These are phyloP conservation scores for Osmerus eperlanus DNA, from an alignment of 2,113 vertebrate species.

Conservation along the genomic window DNA sequence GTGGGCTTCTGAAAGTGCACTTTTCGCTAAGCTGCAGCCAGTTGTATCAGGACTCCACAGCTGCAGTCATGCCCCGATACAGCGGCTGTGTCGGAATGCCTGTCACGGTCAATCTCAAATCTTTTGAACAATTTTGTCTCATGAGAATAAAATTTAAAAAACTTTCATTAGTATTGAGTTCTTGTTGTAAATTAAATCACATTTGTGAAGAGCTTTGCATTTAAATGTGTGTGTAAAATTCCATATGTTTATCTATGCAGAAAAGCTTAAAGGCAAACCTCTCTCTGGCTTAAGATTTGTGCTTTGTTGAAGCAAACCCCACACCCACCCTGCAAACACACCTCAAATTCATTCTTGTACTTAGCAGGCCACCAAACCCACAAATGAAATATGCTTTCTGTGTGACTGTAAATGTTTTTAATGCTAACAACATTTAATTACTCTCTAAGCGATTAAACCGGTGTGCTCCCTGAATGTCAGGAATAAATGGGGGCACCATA, in stretches of 20 bases:
- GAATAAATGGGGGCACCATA: slow-evolving; percentile 39
- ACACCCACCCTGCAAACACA: slow-evolving; percentile 20
- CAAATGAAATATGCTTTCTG: slow-evolving; percentile 34
- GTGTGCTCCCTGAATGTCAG: slow-evolving; percentile 24
- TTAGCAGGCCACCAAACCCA: slow-evolving; percentile 19
- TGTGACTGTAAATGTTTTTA: slow-evolving; percentile 39
- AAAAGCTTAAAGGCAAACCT: slow-evolving; percentile 17
- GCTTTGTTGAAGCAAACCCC: slow-evolving; percentile 44
- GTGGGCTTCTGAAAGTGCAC: background rate
- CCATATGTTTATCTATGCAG: slow-evolving; percentile 34
- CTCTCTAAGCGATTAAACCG: slow-evolving; percentile 43
- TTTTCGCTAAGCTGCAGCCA: background rate
- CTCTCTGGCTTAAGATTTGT: slow-evolving; percentile 34
- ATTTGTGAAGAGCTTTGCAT: slow-evolving; percentile 27
- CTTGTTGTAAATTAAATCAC: slow-evolving; percentile 14
- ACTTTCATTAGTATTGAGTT: slow-evolving; percentile 20
- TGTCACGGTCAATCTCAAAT: slow-evolving; percentile 11
- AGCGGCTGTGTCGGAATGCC: background rate
- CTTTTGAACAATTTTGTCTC: slow-evolving; percentile 13
- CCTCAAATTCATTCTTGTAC: slow-evolving; percentile 16
- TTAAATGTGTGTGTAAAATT: slow-evolving; percentile 38
- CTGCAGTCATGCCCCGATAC: background rate
- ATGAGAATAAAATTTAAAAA: background rate
- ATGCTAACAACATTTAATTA: slow-evolving; percentile 59
- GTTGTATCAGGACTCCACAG: background rate